These are phyloP conservation scores for Hydropsyche tenuis DNA, from an alignment of 1,140 invertebrate genomes.

Conservation along the genomic window DNA sequence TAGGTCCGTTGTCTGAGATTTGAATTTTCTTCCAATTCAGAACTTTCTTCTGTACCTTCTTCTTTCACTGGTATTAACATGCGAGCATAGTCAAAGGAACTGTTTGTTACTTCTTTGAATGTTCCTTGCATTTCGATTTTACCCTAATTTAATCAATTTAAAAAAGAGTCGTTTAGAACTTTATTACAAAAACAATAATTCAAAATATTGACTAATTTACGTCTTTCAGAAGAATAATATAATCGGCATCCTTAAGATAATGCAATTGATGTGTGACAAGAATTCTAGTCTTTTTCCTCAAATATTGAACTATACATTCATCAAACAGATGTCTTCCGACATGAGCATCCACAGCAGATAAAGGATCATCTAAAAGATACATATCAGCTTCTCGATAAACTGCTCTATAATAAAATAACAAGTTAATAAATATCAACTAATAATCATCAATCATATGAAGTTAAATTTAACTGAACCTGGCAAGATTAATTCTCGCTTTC, in stretches of 20 bases:
- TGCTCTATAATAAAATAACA: conserved; percentile 55
- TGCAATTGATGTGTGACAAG: conserved; percentile 81
- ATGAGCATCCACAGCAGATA: conserved; percentile 75
- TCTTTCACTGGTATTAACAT: conserved; percentile 47
- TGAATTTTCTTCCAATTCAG: not conserved
- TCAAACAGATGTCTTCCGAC: conserved; percentile 72
- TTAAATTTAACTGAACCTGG: conserved; percentile 55
- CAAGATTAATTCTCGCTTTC: conserved; percentile 81
- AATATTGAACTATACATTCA: conserved; percentile 63
- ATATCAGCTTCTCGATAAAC: conserved; percentile 74
- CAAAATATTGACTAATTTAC: conserved; percentile 53
- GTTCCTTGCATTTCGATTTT: conserved; percentile 68
- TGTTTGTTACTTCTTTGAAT: conserved; percentile 67
- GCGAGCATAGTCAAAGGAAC: conserved; percentile 67
- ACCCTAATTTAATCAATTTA: conserved; percentile 56
- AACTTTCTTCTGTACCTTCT: not conserved
- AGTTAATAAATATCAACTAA: too few relatives aligned
- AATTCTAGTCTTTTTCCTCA: conserved; percentile 68
- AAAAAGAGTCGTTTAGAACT: too few relatives aligned
- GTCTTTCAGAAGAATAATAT: conserved; percentile 69
- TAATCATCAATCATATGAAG: conserved; percentile 2
- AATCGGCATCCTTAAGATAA: conserved; percentile 70
- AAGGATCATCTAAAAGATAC: conserved; percentile 79
- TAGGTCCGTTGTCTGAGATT: not conserved
- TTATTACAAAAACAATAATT: not conserved